Evolutionary conservation across 2,888 invertebrate genomes (phyloP).

Genomic region (Drosophila niveifrons): DNA sequence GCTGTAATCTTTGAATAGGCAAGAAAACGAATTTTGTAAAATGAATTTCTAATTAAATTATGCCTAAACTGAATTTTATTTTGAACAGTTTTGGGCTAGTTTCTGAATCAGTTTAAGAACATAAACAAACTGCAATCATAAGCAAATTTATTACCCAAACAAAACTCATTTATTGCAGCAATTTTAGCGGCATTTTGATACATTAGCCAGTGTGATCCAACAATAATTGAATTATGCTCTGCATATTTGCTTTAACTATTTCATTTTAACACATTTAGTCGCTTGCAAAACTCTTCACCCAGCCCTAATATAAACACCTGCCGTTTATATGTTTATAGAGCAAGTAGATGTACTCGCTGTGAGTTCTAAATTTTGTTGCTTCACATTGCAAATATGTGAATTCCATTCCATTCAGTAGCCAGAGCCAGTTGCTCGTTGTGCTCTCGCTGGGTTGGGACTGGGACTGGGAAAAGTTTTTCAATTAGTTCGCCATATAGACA

Average conservation of each 20-base stretch:
- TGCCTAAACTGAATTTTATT: too few relatives aligned
- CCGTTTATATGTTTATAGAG: slow-evolving; percentile 36
- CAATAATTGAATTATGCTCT: slow-evolving; percentile 10
- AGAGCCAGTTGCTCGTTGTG: slow-evolving; percentile 6
- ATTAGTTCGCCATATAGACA: slow-evolving; percentile 27
- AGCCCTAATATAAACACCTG: slow-evolving; percentile 56
- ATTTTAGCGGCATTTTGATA: neutral
- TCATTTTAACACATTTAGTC: slow-evolving; percentile 11
- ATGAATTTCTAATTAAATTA: too few relatives aligned
- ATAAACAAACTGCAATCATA: neutral
- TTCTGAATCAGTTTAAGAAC: too few relatives aligned
- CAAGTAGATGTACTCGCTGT: slow-evolving; percentile 14
- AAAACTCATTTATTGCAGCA: neutral
- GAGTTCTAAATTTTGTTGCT: neutral
- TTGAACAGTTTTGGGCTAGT: too few relatives aligned
- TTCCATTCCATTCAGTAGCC: slow-evolving; percentile 24
- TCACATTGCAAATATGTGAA: slow-evolving; percentile 38
- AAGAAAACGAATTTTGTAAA: too few relatives aligned
- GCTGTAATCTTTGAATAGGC: too few relatives aligned
- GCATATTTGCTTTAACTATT: slow-evolving; percentile 6
- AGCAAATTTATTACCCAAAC: neutral
- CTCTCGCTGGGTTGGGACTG: neutral
- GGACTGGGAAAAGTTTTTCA: slow-evolving; percentile 47
- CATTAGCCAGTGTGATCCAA: neutral
- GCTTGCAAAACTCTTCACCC: slow-evolving; percentile 9